A percentile compares a stretch with the other conserved stretches of the same genome.
Conservation (phyloP, 1,140 invertebrate species). For the Papilio polytes region DNA sequence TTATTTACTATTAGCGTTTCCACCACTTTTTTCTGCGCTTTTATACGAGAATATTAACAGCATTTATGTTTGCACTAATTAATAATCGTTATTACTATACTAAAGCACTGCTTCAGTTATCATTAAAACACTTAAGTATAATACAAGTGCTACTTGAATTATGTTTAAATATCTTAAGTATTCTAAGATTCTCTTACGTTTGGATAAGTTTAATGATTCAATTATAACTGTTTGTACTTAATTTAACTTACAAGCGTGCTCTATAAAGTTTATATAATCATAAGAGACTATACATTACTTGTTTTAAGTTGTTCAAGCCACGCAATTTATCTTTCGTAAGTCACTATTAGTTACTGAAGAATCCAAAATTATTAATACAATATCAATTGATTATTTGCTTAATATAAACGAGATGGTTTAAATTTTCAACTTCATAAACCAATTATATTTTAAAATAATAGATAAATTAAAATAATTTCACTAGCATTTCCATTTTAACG, state of each 20-base stretch:
- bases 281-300: not conserved
- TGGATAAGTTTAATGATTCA: not conserved
- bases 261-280: not conserved
- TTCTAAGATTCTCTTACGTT: not conserved
- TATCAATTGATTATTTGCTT: not conserved
- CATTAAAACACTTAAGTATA: not conserved
- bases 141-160: not conserved
- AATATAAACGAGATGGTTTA: not conserved
- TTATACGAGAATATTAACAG: not conserved
- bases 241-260: conserved; percentile 2
- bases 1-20: not conserved
- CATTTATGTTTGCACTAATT: not conserved
- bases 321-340: not conserved
- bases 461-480: conserved; percentile 1
- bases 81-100: not conserved
- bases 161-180: not conserved
- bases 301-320: not conserved
- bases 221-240: conserved; percentile 6
- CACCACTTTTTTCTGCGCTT: not conserved
- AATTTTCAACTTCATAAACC: too few species aligned
- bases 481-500: not conserved
- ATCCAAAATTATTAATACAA: not conserved
- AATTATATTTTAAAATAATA: not conserved
- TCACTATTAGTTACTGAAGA: not conserved
- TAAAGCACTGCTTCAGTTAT: not conserved